Evolutionary conservation across 2,797 vertebrate species (phyloP), one percentile per base, ranked within the genome.

Genomic region (Sebastes goodei): DNA sequence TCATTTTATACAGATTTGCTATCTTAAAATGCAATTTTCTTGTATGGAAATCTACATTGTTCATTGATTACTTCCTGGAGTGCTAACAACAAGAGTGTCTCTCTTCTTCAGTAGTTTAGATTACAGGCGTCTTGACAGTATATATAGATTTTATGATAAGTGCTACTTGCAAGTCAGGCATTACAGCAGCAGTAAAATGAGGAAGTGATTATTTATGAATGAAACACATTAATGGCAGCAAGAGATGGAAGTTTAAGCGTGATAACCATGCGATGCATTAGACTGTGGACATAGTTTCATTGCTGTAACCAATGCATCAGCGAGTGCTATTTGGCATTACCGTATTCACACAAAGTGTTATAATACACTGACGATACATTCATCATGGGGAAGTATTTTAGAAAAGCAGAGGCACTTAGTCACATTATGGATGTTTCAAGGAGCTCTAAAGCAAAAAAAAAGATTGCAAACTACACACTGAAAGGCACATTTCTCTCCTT

Each of bases 181-280:
- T 89, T 92, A 92, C 32, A 67, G 81, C 77, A 20, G 55, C 55
- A 71, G 85, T 85, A 84, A 87, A 86, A 66, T 67, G 81, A 86
- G 91, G 90, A 94, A 93, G 89, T 91, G 75, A 91, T 94, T 92
- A 93, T 93, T 93, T 93, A 93, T 93, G 89, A 93, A 94, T 93
- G 89, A 89, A 89, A 80, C 46, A 2, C 52, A 78, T 84, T 85
- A 88, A 88, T 82, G 83, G 67, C 55, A 71, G 21, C 62, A 76
- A 85, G 78, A 69, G 72, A 85, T 81, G 88, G 80, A 89, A 69
- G 74, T 68, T 86, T 70, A 62, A 76, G 38, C 8, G 20, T 69
- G 67, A 72, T 27, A 79, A 62, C 66, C 68, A 65, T 66, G 76
- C 10, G 65, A 74, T 76, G 64, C 76, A 92, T 89, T 89, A 86